These are phyloP conservation scores for Hypercompe scribonia DNA, from an alignment of 2,888 invertebrate species.

Conservation along the genomic window DNA sequence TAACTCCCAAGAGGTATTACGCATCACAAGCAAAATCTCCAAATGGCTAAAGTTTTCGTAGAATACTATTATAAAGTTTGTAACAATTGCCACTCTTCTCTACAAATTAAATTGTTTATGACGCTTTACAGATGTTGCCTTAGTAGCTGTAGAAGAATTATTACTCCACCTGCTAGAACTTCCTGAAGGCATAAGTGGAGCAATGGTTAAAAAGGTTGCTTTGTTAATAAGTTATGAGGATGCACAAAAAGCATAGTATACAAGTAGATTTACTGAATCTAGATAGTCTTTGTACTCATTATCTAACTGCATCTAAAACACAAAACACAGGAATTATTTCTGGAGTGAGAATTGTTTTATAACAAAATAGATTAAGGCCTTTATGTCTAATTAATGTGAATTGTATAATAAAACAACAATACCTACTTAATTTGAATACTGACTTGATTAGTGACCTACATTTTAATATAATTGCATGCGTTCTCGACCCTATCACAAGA, in stretches of 20 bases:
- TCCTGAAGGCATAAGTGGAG: too few relatives aligned
- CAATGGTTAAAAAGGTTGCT: not conserved
- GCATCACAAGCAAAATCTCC: slow-evolving; percentile 12
- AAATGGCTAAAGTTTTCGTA: slow-evolving; percentile 6
- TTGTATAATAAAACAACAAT: not conserved
- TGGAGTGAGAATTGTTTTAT: too few relatives aligned
- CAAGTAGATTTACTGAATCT: too few relatives aligned
- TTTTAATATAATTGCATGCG: not conserved
- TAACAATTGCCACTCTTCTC: slow-evolving; percentile 6
- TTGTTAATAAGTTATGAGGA: too few relatives aligned
- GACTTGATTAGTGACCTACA: not conserved
- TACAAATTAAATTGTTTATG: not conserved
- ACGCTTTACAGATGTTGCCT: slow-evolving; percentile 8
- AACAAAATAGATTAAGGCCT: too few relatives aligned
- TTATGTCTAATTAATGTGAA: not conserved
- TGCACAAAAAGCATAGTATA: too few relatives aligned
- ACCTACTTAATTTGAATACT: not conserved
- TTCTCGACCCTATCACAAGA: not conserved
- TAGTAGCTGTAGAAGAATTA: not conserved
- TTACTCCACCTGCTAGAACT: not conserved
- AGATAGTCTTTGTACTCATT: too few relatives aligned
- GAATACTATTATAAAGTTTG: slow-evolving; percentile 24
- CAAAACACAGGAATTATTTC: too few relatives aligned
- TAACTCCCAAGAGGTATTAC: not conserved
- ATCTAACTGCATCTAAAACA: too few relatives aligned